phyloP scores from a whole-genome alignment of 2,113 vertebrate species.

The Nothoprocta pentlandii region DNA sequence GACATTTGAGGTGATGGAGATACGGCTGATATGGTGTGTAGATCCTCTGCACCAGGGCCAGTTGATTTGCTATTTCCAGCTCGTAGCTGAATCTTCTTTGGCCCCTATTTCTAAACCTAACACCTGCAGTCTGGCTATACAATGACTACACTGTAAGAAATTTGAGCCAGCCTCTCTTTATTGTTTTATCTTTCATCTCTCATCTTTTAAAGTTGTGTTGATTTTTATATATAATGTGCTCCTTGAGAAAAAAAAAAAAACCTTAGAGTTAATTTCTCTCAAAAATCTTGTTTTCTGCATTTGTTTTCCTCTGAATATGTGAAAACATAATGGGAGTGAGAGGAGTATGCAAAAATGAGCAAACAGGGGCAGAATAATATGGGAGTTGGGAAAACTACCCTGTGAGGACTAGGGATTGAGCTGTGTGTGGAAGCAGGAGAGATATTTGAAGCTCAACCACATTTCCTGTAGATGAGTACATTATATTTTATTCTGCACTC shows the following conservation, averaged over 20 bases:
- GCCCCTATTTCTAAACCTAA: not conserved
- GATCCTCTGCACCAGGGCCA: not conserved
- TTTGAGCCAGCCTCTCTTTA: not conserved
- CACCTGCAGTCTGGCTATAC: fast-evolving
- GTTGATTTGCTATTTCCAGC: not conserved
- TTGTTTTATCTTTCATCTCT: not conserved
- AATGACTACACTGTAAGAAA: not conserved
- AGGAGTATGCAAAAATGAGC: not conserved
- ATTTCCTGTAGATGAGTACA: not conserved
- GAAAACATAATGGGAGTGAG: not conserved
- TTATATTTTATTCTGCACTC: not conserved
- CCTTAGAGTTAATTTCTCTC: not conserved
- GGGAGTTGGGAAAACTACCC: not conserved
- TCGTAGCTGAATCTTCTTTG: not conserved
- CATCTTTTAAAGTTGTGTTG: not conserved
- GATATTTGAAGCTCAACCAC: not conserved
- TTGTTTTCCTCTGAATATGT: not conserved
- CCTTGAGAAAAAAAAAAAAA: not conserved
- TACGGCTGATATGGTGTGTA: not conserved
- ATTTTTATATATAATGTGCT: not conserved
- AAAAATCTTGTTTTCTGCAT: not conserved
- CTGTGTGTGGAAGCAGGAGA: not conserved
- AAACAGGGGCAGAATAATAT: not conserved
- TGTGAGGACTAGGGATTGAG: not conserved
- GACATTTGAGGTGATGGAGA: not conserved